Conservation (phyloP, 2,888 invertebrate species). For the Carterocephalus palaemon region DNA sequence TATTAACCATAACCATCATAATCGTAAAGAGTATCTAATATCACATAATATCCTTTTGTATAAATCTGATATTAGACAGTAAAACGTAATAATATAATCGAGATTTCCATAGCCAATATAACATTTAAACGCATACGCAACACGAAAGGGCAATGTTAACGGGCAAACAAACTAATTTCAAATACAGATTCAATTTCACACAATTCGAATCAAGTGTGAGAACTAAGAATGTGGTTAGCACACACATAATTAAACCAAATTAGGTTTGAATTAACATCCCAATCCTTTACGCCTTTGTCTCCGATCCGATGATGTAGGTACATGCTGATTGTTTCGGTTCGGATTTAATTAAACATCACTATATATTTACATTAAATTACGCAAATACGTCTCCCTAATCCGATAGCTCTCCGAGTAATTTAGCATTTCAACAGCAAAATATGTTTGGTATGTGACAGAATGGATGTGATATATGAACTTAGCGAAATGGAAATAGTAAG, state of each 20-base stretch:
- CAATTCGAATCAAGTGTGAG: slow-evolving; percentile 9
- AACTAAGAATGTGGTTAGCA: slow-evolving; percentile 6
- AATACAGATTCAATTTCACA: slow-evolving; percentile 3
- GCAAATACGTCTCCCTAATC: slow-evolving; percentile 16
- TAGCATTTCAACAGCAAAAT: slow-evolving; percentile 4
- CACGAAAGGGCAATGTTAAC: too few relatives aligned
- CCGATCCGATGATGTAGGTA: slow-evolving; percentile 4
- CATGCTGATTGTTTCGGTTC: slow-evolving; percentile 14
- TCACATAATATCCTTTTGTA: too few relatives aligned
- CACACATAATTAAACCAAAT: slow-evolving; percentile 21
- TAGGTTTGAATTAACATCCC: slow-evolving; percentile 13
- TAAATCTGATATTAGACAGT: too few relatives aligned
- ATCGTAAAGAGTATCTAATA: too few relatives aligned
- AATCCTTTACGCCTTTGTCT: slow-evolving; percentile 19
- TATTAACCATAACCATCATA: too few relatives aligned
- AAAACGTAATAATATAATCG: too few relatives aligned
- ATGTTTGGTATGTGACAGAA: background rate
- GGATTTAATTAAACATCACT: slow-evolving; percentile 22
- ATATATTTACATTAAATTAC: slow-evolving; percentile 19
- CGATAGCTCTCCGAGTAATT: slow-evolving; percentile 10
- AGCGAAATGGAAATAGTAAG: slow-evolving; percentile 27
- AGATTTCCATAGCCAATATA: too few relatives aligned
- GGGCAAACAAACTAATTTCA: background rate
- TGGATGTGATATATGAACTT: slow-evolving; percentile 15
- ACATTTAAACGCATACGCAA: too few relatives aligned